Base-by-base conservation (phyloP, 2,888 invertebrate species). In the Exocentrus adspersus region DNA sequence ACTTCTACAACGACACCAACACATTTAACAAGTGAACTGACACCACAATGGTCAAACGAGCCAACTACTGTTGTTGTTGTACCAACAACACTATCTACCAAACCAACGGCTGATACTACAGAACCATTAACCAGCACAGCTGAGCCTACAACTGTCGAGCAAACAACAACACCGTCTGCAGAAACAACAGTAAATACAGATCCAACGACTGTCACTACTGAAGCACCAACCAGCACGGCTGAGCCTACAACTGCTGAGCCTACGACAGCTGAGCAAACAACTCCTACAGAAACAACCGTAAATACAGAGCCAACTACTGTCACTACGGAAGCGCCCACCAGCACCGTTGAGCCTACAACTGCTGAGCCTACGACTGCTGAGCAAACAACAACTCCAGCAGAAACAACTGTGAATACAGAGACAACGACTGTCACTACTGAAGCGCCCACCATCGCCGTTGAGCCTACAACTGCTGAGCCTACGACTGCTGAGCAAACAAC, bases 81-180 rank as follows among this genome's bases (percentile, higher is more conserved):
- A 10, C 7, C 32, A 2, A 10, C 10, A 32, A 10, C 32, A 32
- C n/a, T n/a, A 42, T 2, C 42, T 14, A 42, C 42, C 16, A 2
- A 14, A 1, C 12, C 42, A 6, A 12, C 42, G 2, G 6, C 42
- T 10, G 16, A n/a, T 37, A 12, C 43, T 43, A 41, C 60, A 21
- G 46, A 32, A 32, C 10, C 12, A 20, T 9, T 5, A 12, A 43
- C 14, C 2, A 43, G 10, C 1, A 21, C 45, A n/a, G 45, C 10
- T 21, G 12, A 2, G 12, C 1, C 37, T 5, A 37, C 37, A 7
- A 37, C 37, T 12, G 3, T 14, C 2, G 10, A 5, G 9, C 10
- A 28, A 21, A 62, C 57, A 3, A 24, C 30, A 12, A 12, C 37
- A 41, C 28, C 48, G 14, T 7, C 46, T 7, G 37, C 12, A 56